Evolutionary conservation across 2,113 vertebrate species (phyloP).

Genomic region (Melanocharis versteri): DNA sequence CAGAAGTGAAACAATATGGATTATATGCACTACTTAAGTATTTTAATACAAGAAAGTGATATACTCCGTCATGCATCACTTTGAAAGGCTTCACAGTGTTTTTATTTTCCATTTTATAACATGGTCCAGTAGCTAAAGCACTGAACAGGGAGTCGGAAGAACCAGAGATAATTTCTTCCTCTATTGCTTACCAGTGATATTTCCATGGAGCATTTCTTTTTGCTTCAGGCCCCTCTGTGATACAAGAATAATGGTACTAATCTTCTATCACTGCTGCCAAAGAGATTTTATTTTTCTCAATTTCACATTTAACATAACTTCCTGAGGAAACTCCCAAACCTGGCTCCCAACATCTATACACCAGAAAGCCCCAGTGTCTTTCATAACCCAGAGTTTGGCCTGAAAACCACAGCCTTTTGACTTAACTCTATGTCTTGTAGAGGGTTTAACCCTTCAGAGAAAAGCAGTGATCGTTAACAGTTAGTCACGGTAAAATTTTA

Average conservation of each 20-base stretch:
- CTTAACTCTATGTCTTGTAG: background rate
- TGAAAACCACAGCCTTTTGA: background rate
- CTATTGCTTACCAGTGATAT: background rate
- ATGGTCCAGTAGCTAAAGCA: background rate
- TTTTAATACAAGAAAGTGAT: background rate
- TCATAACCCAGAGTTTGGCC: background rate
- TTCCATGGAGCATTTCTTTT: background rate
- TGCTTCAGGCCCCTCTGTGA: background rate
- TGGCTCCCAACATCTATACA: background rate
- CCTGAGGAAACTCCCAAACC: background rate
- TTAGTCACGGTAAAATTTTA: background rate
- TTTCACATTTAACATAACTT: background rate
- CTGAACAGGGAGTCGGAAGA: background rate
- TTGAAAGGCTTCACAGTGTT: background rate
- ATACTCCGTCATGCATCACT: background rate
- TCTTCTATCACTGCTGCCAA: background rate
- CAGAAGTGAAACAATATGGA: background rate
- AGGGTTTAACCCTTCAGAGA: conserved; percentile 23
- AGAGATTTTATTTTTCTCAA: background rate
- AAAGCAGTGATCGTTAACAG: background rate
- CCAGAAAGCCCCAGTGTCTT: background rate
- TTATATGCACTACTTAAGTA: background rate
- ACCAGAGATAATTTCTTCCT: background rate
- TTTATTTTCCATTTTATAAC: background rate
- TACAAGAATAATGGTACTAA: background rate